Evolutionary conservation across 2,797 vertebrate genomes (phyloP).

Genomic region (Serranus cabrilla): DNA sequence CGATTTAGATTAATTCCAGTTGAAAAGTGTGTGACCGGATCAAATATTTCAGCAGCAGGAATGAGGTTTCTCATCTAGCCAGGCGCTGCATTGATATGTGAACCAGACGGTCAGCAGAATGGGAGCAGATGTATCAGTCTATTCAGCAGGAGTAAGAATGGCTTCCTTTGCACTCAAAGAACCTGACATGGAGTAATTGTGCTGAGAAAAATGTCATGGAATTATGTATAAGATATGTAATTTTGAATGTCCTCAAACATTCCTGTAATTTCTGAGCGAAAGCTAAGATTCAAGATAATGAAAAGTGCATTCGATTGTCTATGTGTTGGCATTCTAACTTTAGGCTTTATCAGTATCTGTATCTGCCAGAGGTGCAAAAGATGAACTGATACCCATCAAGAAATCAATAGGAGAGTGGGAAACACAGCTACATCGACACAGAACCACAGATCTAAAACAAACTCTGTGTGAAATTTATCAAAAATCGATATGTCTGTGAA

Average conservation of each 20-base stretch:
- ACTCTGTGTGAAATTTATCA: conserved; percentile 55
- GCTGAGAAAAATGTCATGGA: conserved; percentile 17
- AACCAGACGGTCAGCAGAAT: conserved; percentile 53
- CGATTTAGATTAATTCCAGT: conserved; percentile 62
- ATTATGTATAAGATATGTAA: conserved; percentile 23
- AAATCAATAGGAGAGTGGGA: conserved; percentile 45
- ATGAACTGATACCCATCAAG: conserved; percentile 37
- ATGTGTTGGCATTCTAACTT: conserved; percentile 17
- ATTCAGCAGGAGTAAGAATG: conserved; percentile 45
- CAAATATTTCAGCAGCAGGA: conserved; percentile 63
- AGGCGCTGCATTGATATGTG: conserved; percentile 57
- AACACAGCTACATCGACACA: conserved; percentile 27
- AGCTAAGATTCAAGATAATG: background rate
- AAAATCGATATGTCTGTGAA: conserved; percentile 53
- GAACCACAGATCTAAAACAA: conserved; percentile 29
- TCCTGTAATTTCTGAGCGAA: background rate
- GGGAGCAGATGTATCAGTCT: conserved; percentile 40
- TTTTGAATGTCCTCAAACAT: conserved; percentile 3
- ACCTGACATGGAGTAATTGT: conserved; percentile 11
- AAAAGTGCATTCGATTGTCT: background rate
- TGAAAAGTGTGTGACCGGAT: conserved; percentile 60
- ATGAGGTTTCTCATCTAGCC: conserved; percentile 58
- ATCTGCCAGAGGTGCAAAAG: conserved; percentile 28
- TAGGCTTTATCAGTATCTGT: background rate
- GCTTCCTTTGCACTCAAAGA: conserved; percentile 40